Base-by-base conservation (phyloP, 2,888 invertebrate genomes). In the Argyresthia albistria region DNA sequence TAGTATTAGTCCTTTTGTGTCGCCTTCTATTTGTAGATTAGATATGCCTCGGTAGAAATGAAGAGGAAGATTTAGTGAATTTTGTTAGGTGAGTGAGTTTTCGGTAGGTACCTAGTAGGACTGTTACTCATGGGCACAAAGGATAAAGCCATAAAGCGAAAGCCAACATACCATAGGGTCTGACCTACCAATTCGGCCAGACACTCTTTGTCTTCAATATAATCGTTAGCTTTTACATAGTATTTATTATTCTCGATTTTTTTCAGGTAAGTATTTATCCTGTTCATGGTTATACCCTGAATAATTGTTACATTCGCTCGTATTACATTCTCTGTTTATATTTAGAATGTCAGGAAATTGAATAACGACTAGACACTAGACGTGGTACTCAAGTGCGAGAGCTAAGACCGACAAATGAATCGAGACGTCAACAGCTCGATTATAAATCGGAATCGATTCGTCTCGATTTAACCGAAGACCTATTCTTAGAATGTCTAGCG, bases 401-500 rank as follows among this genome's bases (percentile, higher is more conserved):
- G n/a, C n/a, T 48, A 48, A 48, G 35, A 37, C 48, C 36, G 37
- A 48, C 35, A 37, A 48, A 48, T 48, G 48, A 48, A 14, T 8
- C 35, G 48, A 11, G n/a, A 10, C 48, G 48, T 37, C 36, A 36
- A 36, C 48, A 11, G 14, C 10, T 10, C 37, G 15, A 15, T 15
- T 12, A 9, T 48, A 48, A 39, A 39, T 39, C 39, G 39, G n/a
- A 48, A 36, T 48, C 48, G 48, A 37, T 48, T 48, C 15, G 48
- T 48, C 36, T 48, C 45, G 45, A 45, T 45, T 45, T 14, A 45
- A 45, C 12, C 45, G 45, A 45, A 15, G 15, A 7, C 4, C n/a
- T 14, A 15, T 45, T 45, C 45, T 45, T 9, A 4, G 45, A 45
- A 45, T n/a, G 45, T 45, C 14, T 45, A 14, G 45, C 45, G 15